Conservation (phyloP, 2,113 vertebrate species). For the Nothocercus julius region DNA sequence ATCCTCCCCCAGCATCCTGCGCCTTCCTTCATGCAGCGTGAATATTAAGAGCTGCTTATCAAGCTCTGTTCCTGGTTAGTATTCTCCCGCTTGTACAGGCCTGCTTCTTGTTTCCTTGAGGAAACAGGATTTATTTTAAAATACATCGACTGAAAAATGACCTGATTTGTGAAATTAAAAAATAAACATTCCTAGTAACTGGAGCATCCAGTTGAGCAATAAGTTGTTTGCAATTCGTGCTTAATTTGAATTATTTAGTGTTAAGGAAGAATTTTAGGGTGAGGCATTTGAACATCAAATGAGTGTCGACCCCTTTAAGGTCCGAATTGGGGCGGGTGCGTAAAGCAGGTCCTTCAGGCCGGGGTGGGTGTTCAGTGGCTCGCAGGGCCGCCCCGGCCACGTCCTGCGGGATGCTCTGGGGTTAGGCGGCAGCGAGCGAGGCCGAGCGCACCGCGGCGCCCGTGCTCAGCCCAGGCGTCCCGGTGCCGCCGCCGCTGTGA, state of each 20-base stretch:
- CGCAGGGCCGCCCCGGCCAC: too few relatives aligned
- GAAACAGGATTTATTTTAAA: not conserved
- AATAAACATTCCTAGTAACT: not conserved
- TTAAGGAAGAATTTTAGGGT: not conserved
- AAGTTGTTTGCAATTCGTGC: not conserved
- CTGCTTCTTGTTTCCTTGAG: not conserved
- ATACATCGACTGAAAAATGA: not conserved
- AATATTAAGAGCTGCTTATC: constrained; percentile 38
- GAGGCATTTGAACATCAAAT: not conserved
- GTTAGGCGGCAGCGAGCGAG: too few relatives aligned
- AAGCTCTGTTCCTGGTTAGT: constrained; percentile 3
- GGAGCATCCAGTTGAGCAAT: not conserved
- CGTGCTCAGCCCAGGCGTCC: too few relatives aligned
- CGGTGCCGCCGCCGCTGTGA: too few relatives aligned
- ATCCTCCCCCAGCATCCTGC: not conserved
- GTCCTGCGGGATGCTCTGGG: too few relatives aligned
- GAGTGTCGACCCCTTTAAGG: not conserved
- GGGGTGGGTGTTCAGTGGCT: too few relatives aligned
- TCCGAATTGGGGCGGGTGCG: not conserved
- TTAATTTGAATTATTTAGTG: not conserved
- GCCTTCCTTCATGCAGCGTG: not conserved
- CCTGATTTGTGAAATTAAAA: not conserved
- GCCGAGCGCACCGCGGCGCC: too few relatives aligned
- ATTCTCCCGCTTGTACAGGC: not conserved
- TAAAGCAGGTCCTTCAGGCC: not conserved